Percentiles rank a stretch among this genome's conserved stretches.
phyloP scores from a whole-genome alignment of 2,888 invertebrate genomes.

The Brachyptera putata region DNA sequence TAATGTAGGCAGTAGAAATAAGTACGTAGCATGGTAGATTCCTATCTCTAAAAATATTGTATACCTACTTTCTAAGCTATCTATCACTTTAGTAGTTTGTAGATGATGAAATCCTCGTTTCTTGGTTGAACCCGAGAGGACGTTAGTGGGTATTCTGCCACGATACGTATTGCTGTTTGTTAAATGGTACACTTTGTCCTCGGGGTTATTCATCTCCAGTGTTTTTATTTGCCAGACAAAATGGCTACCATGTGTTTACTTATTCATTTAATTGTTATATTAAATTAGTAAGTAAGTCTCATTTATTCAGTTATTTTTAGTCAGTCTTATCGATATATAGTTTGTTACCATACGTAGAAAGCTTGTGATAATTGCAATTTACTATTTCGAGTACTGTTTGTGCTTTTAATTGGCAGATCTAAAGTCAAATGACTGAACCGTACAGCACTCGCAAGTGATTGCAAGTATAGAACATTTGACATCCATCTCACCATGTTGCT shows the following conservation, averaged over 20 bases:
- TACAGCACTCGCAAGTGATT: slow-evolving; percentile 13
- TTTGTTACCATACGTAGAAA: slow-evolving; percentile 31
- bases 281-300: slow-evolving; percentile 31
- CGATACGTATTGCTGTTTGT: neutral
- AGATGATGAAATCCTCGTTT: slow-evolving; percentile 2
- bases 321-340: slow-evolving; percentile 28
- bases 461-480: slow-evolving; percentile 13
- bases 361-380: slow-evolving; percentile 32
- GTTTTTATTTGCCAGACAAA: slow-evolving; percentile 24
- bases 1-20: slow-evolving; percentile 24
- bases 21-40: slow-evolving; percentile 31
- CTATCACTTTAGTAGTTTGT: slow-evolving; percentile 31
- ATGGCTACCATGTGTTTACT: slow-evolving; percentile 25
- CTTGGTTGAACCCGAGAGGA: slow-evolving; percentile 27
- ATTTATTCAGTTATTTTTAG: slow-evolving; percentile 29
- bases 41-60: slow-evolving; percentile 28
- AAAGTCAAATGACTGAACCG: slow-evolving; percentile 9
- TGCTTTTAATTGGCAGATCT: slow-evolving; percentile 29
- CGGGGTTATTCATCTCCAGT: slow-evolving; percentile 29
- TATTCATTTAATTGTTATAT: slow-evolving; percentile 32
- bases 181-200: neutral
- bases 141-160: slow-evolving; percentile 3
- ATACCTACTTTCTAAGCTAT: slow-evolving; percentile 28
- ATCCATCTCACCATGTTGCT: slow-evolving; percentile 19
- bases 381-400: slow-evolving; percentile 32